phyloP scores from a whole-genome alignment of 35 echinoderm and acorn worm species.

The Amphiura filiformis region DNA sequence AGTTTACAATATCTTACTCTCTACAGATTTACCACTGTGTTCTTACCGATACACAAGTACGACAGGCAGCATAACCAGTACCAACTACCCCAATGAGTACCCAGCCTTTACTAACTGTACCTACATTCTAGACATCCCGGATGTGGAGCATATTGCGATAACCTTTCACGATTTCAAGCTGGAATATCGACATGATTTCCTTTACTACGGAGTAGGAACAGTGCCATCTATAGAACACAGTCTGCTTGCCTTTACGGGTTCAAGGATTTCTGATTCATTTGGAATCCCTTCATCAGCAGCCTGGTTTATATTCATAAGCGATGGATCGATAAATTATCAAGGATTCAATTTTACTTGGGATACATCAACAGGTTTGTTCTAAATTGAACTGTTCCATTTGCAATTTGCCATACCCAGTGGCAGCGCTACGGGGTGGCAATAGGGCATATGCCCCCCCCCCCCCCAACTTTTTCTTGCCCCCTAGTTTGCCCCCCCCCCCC shows the following conservation, averaged over 20 bases:
- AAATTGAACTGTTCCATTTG: too few relatives aligned
- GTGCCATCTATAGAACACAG: neutral
- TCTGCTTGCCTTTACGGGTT: neutral
- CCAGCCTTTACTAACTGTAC: neutral
- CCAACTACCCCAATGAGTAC: neutral
- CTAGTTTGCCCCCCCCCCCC: too few relatives aligned
- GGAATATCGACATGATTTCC: neutral
- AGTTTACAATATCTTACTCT: too few relatives aligned
- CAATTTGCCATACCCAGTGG: too few relatives aligned
- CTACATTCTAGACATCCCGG: neutral
- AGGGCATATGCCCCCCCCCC: too few relatives aligned
- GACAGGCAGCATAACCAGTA: neutral
- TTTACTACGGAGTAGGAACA: neutral
- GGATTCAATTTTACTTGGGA: neutral
- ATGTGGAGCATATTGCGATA: neutral
- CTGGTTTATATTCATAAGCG: neutral
- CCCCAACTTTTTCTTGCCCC: too few relatives aligned
- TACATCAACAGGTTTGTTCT: neutral
- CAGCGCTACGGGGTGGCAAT: too few relatives aligned
- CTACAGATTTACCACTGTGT: too few relatives aligned
- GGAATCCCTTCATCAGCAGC: neutral
- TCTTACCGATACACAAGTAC: too few relatives aligned
- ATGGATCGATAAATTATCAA: neutral
- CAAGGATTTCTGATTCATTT: neutral
- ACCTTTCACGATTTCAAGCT: neutral